phyloP scores from a whole-genome alignment of 2,797 vertebrate species.

The Parotocinclus haroldoi region DNA sequence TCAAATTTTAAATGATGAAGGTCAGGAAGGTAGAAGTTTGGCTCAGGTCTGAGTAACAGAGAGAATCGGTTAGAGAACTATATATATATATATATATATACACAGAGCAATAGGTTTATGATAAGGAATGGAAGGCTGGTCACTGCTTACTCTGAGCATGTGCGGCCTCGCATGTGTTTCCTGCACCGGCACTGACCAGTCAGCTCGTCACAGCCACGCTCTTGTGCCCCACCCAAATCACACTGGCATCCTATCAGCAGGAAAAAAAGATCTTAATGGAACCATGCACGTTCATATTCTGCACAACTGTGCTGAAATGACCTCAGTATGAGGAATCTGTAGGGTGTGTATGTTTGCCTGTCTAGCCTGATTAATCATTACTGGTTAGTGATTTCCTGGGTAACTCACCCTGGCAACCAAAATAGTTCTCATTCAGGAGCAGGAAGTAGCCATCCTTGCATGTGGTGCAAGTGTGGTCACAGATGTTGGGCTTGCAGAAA shows the following conservation, averaged over 20 bases:
- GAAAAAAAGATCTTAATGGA: neutral
- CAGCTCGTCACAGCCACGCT: conserved; percentile 62
- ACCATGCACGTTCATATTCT: neutral
- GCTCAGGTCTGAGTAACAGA: conserved; percentile 71
- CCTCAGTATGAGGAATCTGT: neutral
- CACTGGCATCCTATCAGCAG: conserved; percentile 79
- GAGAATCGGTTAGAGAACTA: neutral
- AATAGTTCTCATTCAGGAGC: conserved; percentile 80
- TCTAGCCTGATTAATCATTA: neutral
- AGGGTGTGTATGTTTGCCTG: conserved; percentile 11
- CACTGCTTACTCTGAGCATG: conserved; percentile 80
- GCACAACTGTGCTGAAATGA: neutral
- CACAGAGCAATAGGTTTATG: neutral
- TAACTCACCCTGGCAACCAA: conserved; percentile 86
- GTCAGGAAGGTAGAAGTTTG: conserved; percentile 79
- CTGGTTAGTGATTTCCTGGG: conserved; percentile 12
- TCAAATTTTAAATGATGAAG: conserved; percentile 90
- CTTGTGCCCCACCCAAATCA: conserved; percentile 80
- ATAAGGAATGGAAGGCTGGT: neutral
- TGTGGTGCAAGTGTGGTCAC: conserved; percentile 73
- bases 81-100: neutral
- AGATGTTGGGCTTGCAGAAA: conserved; percentile 81
- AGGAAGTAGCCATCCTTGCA: conserved; percentile 84
- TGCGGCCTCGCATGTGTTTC: conserved; percentile 71
- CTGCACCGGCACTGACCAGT: conserved; percentile 79